Evolutionary conservation across 2,797 vertebrate genomes (phyloP).

Genomic region (Hydrolagus colliei): DNA sequence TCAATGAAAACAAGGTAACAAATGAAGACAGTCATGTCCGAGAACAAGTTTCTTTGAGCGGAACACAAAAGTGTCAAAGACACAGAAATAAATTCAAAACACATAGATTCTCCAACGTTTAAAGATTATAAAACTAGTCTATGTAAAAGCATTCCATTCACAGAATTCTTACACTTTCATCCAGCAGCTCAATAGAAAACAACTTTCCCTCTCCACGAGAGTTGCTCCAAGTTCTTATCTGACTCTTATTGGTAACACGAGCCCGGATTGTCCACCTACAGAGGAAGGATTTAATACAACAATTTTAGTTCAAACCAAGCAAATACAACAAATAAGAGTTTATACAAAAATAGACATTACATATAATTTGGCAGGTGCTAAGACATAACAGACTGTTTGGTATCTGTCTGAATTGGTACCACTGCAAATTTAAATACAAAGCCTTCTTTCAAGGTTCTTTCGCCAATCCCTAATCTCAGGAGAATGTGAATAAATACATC

Average conservation of each 20-base stretch:
- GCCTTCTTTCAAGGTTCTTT: not conserved
- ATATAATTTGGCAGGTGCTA: not conserved
- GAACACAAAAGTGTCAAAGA: too few relatives aligned
- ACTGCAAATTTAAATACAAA: not conserved
- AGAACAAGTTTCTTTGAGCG: too few relatives aligned
- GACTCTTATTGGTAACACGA: constrained; percentile 86
- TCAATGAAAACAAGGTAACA: too few relatives aligned
- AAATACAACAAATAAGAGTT: constrained; percentile 22
- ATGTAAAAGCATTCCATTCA: not conserved
- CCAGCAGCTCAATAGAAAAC: constrained; percentile 90
- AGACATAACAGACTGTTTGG: not conserved
- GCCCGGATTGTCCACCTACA: constrained; percentile 90
- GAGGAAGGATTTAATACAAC: constrained; percentile 34
- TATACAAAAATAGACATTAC: not conserved
- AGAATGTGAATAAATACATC: not conserved
- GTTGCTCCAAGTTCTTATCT: constrained; percentile 94
- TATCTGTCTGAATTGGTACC: not conserved
- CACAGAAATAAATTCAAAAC: too few relatives aligned
- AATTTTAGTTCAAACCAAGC: constrained; percentile 4
- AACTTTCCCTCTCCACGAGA: constrained; percentile 91
- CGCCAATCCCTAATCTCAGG: not conserved
- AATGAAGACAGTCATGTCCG: too few relatives aligned
- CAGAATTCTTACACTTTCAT: constrained; percentile 78
- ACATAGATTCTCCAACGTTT: too few relatives aligned
- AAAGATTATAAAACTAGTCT: not conserved